phyloP scores from a whole-genome alignment of 2,888 invertebrate genomes.

The Busseola fusca region DNA sequence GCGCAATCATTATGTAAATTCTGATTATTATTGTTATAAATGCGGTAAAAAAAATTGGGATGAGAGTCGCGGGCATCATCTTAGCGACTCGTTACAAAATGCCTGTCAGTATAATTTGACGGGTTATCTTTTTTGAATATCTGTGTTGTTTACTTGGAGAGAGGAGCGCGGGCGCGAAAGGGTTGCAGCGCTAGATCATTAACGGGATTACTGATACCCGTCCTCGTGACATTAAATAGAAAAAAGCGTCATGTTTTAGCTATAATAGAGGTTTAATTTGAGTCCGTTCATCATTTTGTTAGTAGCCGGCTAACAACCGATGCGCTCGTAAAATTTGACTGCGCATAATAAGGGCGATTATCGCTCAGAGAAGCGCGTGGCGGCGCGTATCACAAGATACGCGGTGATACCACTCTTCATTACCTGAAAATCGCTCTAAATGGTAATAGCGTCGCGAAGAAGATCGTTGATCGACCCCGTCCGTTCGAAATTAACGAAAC shows the following conservation, averaged over 20 bases:
- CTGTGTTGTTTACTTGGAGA: conserved; percentile 65
- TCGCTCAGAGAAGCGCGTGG: conserved; percentile 77
- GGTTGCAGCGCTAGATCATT: conserved; percentile 69
- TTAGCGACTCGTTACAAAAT: conserved; percentile 75
- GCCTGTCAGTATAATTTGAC: conserved; percentile 75
- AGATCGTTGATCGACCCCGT: conserved; percentile 72
- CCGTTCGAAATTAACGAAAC: conserved; percentile 80
- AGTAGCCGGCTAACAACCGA: conserved; percentile 82
- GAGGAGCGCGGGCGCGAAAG: conserved; percentile 58
- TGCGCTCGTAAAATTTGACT: conserved; percentile 88
- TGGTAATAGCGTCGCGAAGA: conserved; percentile 79
- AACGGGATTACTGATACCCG: conserved; percentile 74
- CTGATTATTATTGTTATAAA: conserved; percentile 77
- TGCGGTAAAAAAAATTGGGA: conserved; percentile 74
- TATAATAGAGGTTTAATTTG: conserved; percentile 82
- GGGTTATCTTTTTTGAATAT: conserved; percentile 70
- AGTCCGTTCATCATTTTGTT: conserved; percentile 82
- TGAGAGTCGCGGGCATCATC: conserved; percentile 71
- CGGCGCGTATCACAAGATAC: conserved; percentile 74
- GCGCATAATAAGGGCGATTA: conserved; percentile 86
- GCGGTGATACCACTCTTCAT: conserved; percentile 81
- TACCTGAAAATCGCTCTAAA: conserved; percentile 86
- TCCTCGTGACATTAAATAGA: conserved; percentile 76
- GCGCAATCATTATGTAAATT: conserved; percentile 87
- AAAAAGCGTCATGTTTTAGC: conserved; percentile 73